A percentile compares a stretch with the other conserved stretches of the same genome.
These are phyloP conservation scores for Odontamblyopus rebecca DNA, from an alignment of 2,797 vertebrate species.

Conservation along the genomic window DNA sequence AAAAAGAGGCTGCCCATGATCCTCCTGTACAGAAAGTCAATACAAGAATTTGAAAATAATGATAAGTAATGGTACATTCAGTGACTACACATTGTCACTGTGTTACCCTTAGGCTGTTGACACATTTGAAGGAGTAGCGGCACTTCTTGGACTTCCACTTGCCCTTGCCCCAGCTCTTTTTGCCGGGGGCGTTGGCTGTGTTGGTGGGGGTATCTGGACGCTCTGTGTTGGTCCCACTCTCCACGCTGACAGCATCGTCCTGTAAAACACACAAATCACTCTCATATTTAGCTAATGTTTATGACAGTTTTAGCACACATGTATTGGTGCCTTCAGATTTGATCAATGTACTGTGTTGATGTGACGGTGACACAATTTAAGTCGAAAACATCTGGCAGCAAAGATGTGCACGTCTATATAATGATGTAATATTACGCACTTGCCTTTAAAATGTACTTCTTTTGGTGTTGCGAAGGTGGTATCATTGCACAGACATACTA, in stretches of 20 bases:
- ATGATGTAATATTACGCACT: background rate
- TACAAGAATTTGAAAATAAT: background rate
- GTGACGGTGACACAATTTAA: background rate
- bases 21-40: slow-evolving; percentile 79
- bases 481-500: too few relatives aligned
- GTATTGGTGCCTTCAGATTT: background rate
- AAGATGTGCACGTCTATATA: background rate
- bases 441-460: background rate
- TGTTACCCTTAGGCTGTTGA: slow-evolving; percentile 94
- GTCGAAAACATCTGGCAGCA: background rate
- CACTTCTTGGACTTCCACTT: slow-evolving; percentile 99
- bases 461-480: background rate
- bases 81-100: background rate
- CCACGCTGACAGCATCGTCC: slow-evolving; percentile 95
- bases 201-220: slow-evolving; percentile 97
- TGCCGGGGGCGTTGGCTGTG: slow-evolving; percentile 91
- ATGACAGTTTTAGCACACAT: background rate
- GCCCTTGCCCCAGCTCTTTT: slow-evolving; percentile 97
- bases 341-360: background rate
- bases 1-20: slow-evolving; percentile 95
- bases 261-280: slow-evolving; percentile 49
- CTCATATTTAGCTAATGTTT: background rate
- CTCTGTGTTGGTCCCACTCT: slow-evolving; percentile 92
- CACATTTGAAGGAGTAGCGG: slow-evolving; percentile 98
- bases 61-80: background rate